phyloP scores from a whole-genome alignment of 2,797 vertebrate species.

The Protonibea diacanthus region DNA sequence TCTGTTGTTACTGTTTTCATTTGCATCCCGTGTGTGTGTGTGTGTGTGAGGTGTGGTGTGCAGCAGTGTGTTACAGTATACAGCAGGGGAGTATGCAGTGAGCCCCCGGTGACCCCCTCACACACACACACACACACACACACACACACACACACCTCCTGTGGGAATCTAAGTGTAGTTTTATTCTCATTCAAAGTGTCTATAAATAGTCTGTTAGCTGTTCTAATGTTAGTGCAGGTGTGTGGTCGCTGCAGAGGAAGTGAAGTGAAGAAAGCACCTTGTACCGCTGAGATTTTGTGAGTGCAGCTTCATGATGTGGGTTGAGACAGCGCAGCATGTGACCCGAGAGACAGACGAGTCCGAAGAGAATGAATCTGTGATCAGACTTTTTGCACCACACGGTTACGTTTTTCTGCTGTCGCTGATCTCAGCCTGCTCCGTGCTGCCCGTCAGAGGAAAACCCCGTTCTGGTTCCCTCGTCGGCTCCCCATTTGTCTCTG shows the following conservation, averaged over 20 bases:
- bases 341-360: conserved; percentile 25
- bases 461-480: conserved; percentile 76
- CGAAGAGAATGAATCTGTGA: no score
- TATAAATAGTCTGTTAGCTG: conserved; percentile 60
- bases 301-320: conserved; percentile 54
- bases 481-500: conserved; percentile 65
- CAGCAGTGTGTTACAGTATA: conserved; percentile 66
- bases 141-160: conserved; percentile 37
- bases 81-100: conserved; percentile 71
- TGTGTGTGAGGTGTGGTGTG: conserved; percentile 34
- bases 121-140: conserved; percentile 31
- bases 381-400: conserved; percentile 46
- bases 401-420: conserved; percentile 81
- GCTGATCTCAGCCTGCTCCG: conserved; percentile 88
- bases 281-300: conserved; percentile 36
- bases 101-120: conserved; percentile 43
- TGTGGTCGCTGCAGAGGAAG: conserved; percentile 40
- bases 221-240: conserved; percentile 51
- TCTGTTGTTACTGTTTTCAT: no score
- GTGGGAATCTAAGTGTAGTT: conserved; percentile 53
- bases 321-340: conserved; percentile 61
- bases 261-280: conserved; percentile 47
- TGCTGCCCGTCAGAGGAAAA: conserved; percentile 89
- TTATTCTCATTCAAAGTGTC: conserved; percentile 58
- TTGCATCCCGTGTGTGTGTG: not conserved